phyloP scores from a whole-genome alignment of 1,140 invertebrate species.

The Anoplolepis gracilipes region DNA sequence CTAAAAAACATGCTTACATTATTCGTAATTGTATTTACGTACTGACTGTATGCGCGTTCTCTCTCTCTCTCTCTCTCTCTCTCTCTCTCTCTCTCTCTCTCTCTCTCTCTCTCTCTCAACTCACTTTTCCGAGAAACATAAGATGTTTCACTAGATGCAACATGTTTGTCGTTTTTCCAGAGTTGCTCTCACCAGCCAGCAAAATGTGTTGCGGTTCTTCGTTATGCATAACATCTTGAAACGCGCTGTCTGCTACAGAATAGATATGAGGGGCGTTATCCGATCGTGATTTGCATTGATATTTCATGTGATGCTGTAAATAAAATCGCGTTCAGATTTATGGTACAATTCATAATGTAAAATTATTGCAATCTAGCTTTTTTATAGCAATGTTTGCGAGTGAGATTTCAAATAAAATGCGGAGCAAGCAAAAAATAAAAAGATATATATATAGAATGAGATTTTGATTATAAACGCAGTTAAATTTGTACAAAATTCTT shows the following conservation, averaged over 20 bases:
- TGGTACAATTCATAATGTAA: neutral
- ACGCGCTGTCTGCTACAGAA: constrained; percentile 94
- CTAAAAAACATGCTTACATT: constrained; percentile 69
- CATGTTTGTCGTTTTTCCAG: constrained; percentile 93
- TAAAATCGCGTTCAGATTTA: neutral
- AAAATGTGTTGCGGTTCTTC: constrained; percentile 93
- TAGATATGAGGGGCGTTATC: constrained; percentile 97
- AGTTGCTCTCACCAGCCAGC: constrained; percentile 93
- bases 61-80: no score
- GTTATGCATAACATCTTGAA: constrained; percentile 94
- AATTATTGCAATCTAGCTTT: neutral
- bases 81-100: no score
- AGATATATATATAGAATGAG: neutral
- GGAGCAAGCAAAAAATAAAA: neutral
- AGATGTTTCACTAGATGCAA: constrained; percentile 91
- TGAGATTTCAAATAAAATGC: constrained; percentile 2
- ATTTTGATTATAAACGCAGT: constrained; percentile 3
- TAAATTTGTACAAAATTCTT: neutral
- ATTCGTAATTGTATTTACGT: neutral
- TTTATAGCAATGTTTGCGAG: neutral
- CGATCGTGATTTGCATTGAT: constrained; percentile 93
- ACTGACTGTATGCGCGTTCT: neutral
- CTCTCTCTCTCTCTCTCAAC: no score
- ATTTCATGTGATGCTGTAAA: constrained; percentile 91
- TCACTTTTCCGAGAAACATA: constrained; percentile 88